Evolutionary conservation across 1,140 invertebrate genomes (phyloP).

Genomic region (Potamilus streckersoni): DNA sequence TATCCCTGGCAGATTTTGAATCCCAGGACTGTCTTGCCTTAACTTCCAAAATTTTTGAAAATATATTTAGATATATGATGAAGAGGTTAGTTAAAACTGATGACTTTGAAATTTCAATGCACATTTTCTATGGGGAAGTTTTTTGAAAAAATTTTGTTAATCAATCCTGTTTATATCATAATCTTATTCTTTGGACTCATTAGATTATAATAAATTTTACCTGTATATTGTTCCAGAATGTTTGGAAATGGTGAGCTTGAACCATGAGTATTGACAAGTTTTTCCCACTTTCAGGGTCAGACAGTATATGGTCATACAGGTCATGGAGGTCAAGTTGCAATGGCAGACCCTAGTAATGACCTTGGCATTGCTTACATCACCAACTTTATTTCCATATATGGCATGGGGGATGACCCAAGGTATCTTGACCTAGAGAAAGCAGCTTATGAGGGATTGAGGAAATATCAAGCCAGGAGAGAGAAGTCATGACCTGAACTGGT

Average conservation of each 20-base stretch:
- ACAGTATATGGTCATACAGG: conserved; percentile 21
- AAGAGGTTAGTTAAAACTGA: no score
- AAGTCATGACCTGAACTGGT: no score
- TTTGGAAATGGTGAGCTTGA: background rate
- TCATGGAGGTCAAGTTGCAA: conserved; percentile 20
- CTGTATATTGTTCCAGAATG: background rate
- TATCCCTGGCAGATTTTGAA: no score
- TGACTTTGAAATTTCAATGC: no score
- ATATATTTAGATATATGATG: no score
- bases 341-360: conserved; percentile 10
- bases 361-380: conserved; percentile 18
- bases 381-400: conserved; percentile 18
- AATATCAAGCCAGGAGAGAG: background rate
- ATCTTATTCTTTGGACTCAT: no score
- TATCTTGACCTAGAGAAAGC: conserved; percentile 20
- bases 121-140: no score
- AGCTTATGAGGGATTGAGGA: conserved; percentile 34
- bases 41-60: no score
- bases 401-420: conserved; percentile 21
- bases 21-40: no score
- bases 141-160: no score
- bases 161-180: no score
- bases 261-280: background rate
- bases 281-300: conserved; percentile 9
- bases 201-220: background rate